Base-by-base conservation (phyloP, 2,113 vertebrate species). In the Heterocephalus glaber region DNA sequence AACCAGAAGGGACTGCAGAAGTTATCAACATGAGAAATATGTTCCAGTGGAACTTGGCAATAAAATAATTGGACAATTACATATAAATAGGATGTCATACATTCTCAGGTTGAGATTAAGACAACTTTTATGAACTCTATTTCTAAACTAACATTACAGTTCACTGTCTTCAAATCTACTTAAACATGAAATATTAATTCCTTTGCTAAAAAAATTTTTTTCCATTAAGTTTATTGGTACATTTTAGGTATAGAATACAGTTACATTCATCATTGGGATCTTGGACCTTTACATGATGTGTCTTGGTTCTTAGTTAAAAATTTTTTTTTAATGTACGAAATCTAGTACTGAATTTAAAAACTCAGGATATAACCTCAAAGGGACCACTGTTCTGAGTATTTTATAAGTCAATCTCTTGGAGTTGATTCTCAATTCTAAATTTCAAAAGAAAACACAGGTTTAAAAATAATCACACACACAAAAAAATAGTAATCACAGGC, bases 391-490 rank as follows among this genome's bases (percentile, higher is more conserved):
- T 86, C 2, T 72, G 14, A 77, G 20, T n/a, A 70, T 72, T 61
- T 77, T 44, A 54, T 47, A 95, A 88, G 38, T 86, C 35, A 90
- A 33, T 11, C 33, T 80, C n/a, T 56, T 74, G 74, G 47, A 38
- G 93, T 14, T 66, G 30, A 65, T 33, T 84, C 44, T 58, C 68
- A 52, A 80, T 35, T 74, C 28, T 80, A 66, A 56, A 85, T 91
- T 93, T 87, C 41, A 65, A 93, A 95, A 94, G 63, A 95, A 70
- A 92, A 92, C 10, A 91, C 0, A 92, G n/a, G 54, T 19, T 80
- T 89, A 86, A 85, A 86, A 89, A 61, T n/a, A 86, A 94, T 81
- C n/a, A n/a, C n/a, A n/a, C n/a, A n/a, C n/a, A n/a, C n/a, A n/a
- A n/a, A n/a, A n/a, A n/a, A n/a, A n/a, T n/a, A n/a, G n/a, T n/a